phyloP scores from a whole-genome alignment of 2,113 vertebrate species.

The Geococcyx californianus region DNA sequence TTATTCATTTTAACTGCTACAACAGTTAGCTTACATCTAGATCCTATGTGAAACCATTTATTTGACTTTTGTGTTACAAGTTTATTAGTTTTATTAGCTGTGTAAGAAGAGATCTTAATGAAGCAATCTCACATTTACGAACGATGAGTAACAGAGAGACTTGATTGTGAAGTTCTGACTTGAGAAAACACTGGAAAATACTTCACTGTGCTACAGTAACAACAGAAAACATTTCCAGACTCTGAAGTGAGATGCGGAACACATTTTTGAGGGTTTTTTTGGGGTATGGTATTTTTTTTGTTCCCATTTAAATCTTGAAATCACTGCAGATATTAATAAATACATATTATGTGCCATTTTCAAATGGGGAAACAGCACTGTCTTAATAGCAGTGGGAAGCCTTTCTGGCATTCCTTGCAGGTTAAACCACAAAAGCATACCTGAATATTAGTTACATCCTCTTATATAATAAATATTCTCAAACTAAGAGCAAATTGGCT shows the following conservation, averaged over 20 bases:
- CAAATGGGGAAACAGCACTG: neutral
- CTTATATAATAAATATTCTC: neutral
- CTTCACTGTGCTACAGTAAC: neutral
- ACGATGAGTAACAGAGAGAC: neutral
- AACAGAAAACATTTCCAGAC: neutral
- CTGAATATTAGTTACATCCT: constrained; percentile 11
- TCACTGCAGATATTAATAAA: neutral
- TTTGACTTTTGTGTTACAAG: neutral
- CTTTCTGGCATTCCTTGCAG: neutral
- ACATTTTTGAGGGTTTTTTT: too few relatives aligned
- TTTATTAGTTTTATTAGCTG: neutral
- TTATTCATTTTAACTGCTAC: neutral
- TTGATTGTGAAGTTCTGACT: neutral
- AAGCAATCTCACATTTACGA: neutral
- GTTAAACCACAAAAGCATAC: neutral
- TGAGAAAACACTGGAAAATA: neutral
- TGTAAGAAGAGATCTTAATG: neutral
- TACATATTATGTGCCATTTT: neutral
- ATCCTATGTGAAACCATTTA: neutral
- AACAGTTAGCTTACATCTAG: neutral
- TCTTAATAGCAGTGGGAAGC: neutral
- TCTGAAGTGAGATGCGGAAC: neutral
- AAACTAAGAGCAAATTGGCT: neutral
- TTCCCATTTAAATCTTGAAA: neutral
- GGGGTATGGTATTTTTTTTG: rapidly evolving